phyloP scores from a whole-genome alignment of 2,888 invertebrate species.

The Ochropacha duplaris region DNA sequence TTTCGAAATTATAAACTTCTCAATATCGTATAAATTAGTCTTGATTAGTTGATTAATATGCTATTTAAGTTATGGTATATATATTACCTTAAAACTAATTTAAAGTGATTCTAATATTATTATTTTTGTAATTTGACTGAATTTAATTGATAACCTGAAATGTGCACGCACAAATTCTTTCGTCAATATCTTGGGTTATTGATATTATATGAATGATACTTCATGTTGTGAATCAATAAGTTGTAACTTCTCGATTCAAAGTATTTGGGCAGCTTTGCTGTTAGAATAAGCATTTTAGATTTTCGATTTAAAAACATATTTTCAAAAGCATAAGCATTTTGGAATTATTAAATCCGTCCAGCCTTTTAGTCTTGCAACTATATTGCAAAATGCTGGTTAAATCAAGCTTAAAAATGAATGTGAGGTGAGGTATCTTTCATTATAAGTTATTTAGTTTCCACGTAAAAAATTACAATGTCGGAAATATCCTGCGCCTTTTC shows the following conservation, averaged over 20 bases:
- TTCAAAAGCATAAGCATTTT: background rate
- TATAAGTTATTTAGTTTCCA: background rate
- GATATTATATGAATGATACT: background rate
- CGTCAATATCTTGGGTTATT: background rate
- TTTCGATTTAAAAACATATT: background rate
- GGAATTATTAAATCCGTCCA: background rate
- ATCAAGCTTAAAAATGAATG: background rate
- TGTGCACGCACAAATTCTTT: background rate
- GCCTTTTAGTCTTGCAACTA: background rate
- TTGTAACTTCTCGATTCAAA: too few relatives aligned
- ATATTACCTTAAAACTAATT: background rate
- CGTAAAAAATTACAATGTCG: background rate
- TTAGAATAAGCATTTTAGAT: background rate
- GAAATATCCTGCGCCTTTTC: background rate
- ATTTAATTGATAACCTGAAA: background rate
- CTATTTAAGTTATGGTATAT: background rate
- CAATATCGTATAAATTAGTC: background rate
- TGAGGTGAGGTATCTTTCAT: background rate
- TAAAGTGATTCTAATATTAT: background rate
- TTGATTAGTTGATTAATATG: background rate
- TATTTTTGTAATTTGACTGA: background rate
- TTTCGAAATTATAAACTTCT: background rate
- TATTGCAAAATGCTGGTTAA: too few relatives aligned
- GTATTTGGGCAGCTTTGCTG: too few relatives aligned
- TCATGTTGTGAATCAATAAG: background rate